Conservation (phyloP, 2,888 invertebrate species). For the Chrysolina oricalcia region DNA sequence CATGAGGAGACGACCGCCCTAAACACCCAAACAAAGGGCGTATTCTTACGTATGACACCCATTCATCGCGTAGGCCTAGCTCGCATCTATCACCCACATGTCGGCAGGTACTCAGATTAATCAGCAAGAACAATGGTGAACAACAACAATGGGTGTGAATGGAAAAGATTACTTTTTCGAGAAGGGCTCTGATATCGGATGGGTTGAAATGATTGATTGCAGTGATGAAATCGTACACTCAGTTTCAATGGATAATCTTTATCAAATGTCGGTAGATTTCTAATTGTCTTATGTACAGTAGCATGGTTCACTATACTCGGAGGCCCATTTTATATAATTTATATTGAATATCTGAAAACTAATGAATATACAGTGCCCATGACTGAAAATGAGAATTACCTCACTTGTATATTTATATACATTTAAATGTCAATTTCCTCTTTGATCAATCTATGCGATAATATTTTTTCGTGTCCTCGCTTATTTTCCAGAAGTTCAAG, state of each 20-base stretch:
- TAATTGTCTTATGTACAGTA: too few species aligned
- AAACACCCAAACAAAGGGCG: background rate
- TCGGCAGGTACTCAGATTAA: background rate
- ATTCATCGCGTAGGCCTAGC: background rate
- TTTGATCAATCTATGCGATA: too few species aligned
- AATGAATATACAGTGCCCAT: too few species aligned
- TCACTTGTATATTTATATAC: too few species aligned
- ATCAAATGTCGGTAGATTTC: background rate
- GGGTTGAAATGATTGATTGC: conserved; percentile 1
- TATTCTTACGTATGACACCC: background rate
- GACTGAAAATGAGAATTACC: too few species aligned
- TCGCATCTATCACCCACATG: background rate
- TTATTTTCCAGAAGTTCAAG: too few species aligned
- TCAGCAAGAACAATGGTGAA: conserved; percentile 39
- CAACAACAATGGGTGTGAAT: conserved; percentile 53
- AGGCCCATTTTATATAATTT: too few species aligned
- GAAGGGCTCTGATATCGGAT: background rate
- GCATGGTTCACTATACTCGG: too few species aligned
- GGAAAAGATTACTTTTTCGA: conserved; percentile 49
- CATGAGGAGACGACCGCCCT: background rate
- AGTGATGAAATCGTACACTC: background rate
- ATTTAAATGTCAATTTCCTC: too few species aligned
- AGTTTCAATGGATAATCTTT: background rate
- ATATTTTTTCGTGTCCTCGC: too few species aligned
- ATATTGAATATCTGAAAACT: too few species aligned